Percentiles rank a stretch among this genome's conserved stretches.
These are phyloP conservation scores for Lepus townsendii DNA, from an alignment of 2,797 vertebrate genomes.

Conservation along the genomic window DNA sequence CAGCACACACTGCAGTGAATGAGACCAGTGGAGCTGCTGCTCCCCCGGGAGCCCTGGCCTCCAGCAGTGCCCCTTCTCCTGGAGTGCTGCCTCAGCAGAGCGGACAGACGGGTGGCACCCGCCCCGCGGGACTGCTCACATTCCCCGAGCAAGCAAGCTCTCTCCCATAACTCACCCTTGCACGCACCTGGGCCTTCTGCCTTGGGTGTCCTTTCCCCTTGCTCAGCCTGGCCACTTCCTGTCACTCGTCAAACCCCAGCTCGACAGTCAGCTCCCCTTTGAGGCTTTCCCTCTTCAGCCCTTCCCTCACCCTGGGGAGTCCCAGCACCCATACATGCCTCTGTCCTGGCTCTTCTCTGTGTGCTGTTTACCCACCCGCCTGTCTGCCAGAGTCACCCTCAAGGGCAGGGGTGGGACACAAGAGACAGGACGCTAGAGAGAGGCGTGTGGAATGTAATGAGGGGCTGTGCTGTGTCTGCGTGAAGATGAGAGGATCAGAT, in stretches of 20 bases:
- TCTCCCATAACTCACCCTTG: slow-evolving; percentile 19
- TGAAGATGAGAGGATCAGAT: neutral
- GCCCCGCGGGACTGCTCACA: slow-evolving; percentile 45
- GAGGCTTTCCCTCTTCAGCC: neutral
- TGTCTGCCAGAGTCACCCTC: slow-evolving; percentile 49
- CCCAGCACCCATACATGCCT: neutral
- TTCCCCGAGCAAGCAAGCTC: slow-evolving; percentile 24
- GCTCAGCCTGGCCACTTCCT: slow-evolving; percentile 42
- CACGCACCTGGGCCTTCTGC: slow-evolving; percentile 22
- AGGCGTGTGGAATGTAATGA: slow-evolving; percentile 57
- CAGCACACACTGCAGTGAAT: neutral
- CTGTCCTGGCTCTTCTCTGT: neutral
- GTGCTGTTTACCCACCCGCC: neutral
- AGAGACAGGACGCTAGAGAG: neutral
- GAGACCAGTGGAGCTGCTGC: neutral
- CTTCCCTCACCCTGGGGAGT: neutral
- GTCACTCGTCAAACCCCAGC: slow-evolving; percentile 36
- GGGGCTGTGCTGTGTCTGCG: slow-evolving; percentile 1
- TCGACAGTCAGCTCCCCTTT: slow-evolving; percentile 49
- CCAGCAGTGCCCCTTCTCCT: neutral
- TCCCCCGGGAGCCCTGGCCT: neutral
- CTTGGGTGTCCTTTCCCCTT: slow-evolving; percentile 48
- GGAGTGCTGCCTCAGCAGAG: slow-evolving; percentile 58
- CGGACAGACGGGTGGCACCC: neutral
- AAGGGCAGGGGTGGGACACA: slow-evolving; percentile 51